Base-by-base conservation (phyloP, 1,140 invertebrate species). In the Pemphigus obesinymphae region DNA sequence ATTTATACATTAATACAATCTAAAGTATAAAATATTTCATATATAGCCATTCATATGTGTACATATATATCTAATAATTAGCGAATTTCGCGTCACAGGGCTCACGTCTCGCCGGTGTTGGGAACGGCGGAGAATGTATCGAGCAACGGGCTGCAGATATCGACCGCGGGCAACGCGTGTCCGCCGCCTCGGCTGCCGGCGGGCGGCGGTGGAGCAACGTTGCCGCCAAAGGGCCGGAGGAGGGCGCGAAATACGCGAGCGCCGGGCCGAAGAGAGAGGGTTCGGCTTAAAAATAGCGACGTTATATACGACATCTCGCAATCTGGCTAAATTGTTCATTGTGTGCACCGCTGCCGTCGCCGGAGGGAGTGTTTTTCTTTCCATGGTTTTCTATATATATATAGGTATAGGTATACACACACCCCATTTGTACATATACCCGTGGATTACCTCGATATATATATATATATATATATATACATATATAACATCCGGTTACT, bases 141-240 rank as follows among this genome's bases (percentile, higher is more conserved):
- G 75, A 78, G 53, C 75, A 78, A 78, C 34, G 50, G 75, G n/a
- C n/a, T n/a, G n/a, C 31, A 78, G 13, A 78, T 78, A 78, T 78
- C 75, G 75, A 78, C 75, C 75, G n/a, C n/a, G 29, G n/a, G 26
- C 45, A n/a, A n/a, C 31, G 29, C 31, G 23, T 53, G 43, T 55
- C 75, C 48, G 61, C 6, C 31, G 31, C 37, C 7, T 8, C 40
- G n/a, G n/a, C 40, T 7, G 37, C 40, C 43, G 20, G 15, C 43
- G 13, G 26, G 31, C 58, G 58, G 58, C 43, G n/a, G 53, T 37
- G 37, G 55, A 37, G 76, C 76, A 26, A 80, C 76, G 76, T 80
- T 80, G 53, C 55, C 76, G 53, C 55, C 76, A 63, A 45, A 43
- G 76, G n/a, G 55, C 23, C 55, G 26, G 40, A 78, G n/a, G n/a